A percentile compares a stretch with the other conserved stretches of the same genome.
Evolutionary conservation across 2,797 vertebrate genomes (phyloP).

Genomic region (Enoplosus armatus): DNA sequence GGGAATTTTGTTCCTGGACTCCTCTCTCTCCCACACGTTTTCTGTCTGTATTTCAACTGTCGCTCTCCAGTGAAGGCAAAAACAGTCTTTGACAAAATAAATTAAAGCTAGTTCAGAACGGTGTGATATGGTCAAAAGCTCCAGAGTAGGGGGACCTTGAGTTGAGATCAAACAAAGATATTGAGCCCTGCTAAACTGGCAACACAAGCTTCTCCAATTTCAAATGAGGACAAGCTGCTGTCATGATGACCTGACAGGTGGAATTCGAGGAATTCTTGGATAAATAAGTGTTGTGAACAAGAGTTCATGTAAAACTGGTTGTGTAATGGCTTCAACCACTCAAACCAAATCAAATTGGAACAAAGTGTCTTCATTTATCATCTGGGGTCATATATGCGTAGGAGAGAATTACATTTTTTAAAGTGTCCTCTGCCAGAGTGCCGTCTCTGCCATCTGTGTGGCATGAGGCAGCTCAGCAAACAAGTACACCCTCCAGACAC

Average conservation of each 20-base stretch:
- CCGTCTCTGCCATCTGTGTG: conserved; percentile 62
- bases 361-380: conserved; percentile 17
- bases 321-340: background rate
- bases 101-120: background rate
- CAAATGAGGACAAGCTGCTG: background rate
- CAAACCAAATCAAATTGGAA: background rate
- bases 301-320: background rate
- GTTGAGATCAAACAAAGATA: conserved; percentile 2
- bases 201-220: background rate
- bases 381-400: conserved; percentile 9
- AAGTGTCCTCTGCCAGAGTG: conserved; percentile 47
- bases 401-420: conserved; percentile 16
- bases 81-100: background rate
- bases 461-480: conserved; percentile 58
- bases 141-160: background rate
- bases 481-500: conserved; percentile 63
- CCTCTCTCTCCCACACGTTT: background rate
- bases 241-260: background rate
- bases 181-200: background rate
- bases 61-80: background rate
- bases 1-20: background rate
- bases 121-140: background rate
- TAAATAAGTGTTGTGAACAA: background rate
- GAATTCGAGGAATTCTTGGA: background rate
- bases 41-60: background rate